Evolutionary conservation across 2,888 invertebrate genomes (phyloP).

Genomic region (Drosophila glabriapex): DNA sequence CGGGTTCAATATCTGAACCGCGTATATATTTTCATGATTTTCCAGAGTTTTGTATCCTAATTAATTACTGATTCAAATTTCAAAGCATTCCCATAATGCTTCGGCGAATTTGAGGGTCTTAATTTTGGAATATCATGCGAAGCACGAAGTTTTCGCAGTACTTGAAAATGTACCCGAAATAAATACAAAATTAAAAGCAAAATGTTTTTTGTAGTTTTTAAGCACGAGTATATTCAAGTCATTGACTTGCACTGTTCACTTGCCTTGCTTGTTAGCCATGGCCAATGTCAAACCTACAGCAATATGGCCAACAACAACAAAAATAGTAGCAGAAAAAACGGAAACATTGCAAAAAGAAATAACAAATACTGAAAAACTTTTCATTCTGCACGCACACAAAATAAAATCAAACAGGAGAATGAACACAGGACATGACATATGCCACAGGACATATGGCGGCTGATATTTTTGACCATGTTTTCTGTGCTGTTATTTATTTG

Average conservation of each 20-base stretch:
- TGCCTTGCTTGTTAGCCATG: conserved; percentile 41
- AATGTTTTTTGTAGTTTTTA: background rate
- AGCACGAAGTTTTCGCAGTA: background rate
- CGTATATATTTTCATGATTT: background rate
- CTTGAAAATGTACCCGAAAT: background rate
- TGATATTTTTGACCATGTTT: conserved; percentile 41
- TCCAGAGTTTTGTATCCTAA: background rate
- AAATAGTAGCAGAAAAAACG: background rate
- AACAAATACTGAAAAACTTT: conserved; percentile 44
- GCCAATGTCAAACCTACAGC: conserved; percentile 43
- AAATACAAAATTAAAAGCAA: background rate
- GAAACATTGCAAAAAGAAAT: background rate
- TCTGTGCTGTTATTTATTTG: conserved; percentile 5
- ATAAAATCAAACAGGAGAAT: conserved; percentile 45
- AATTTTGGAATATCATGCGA: background rate
- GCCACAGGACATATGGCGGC: conserved; percentile 54
- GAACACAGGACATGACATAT: conserved; percentile 46
- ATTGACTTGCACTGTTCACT: background rate
- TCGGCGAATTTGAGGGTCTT: background rate
- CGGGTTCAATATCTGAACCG: background rate
- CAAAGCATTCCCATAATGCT: background rate
- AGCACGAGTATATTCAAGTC: background rate
- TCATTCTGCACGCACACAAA: conserved; percentile 48
- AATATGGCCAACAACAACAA: conserved; percentile 21
- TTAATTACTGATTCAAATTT: background rate